Conservation (phyloP, 1,140 invertebrate genomes). For the Brachionus paranguensis region DNA sequence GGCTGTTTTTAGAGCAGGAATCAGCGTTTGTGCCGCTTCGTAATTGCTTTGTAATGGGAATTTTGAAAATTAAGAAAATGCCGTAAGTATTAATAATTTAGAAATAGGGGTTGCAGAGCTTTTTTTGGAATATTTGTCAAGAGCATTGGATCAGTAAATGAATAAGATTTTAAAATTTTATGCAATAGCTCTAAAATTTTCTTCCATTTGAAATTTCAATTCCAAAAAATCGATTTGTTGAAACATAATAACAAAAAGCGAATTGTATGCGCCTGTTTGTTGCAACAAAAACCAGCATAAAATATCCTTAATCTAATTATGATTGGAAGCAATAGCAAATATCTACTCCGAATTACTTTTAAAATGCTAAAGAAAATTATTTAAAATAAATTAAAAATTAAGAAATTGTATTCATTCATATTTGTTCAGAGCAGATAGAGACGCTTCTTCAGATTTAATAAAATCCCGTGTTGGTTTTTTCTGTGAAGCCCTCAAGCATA, state of each 20-base stretch:
- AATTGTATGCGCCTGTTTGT: neutral
- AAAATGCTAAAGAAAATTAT: neutral
- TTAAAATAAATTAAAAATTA: neutral
- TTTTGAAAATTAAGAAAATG: neutral
- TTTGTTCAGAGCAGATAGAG: neutral
- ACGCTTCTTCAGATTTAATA: neutral
- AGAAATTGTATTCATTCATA: neutral
- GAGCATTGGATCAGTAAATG: neutral
- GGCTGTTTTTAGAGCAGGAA: no score
- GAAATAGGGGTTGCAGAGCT: neutral
- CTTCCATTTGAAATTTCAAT: neutral
- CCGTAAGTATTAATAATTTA: neutral
- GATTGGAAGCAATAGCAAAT: neutral
- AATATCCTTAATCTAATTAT: neutral
- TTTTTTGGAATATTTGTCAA: neutral
- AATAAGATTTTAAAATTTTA: neutral
- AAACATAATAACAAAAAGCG: neutral
- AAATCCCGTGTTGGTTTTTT: neutral
- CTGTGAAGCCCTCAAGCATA: neutral
- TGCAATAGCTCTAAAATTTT: neutral
- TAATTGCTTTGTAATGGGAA: neutral
- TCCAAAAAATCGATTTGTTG: neutral
- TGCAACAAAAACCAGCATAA: neutral
- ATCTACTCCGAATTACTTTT: neutral
- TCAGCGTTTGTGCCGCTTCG: no score